Evolutionary conservation across 2,113 vertebrate species (phyloP), one percentile per base, ranked within the genome.

Genomic region (Syngnathus floridae): DNA sequence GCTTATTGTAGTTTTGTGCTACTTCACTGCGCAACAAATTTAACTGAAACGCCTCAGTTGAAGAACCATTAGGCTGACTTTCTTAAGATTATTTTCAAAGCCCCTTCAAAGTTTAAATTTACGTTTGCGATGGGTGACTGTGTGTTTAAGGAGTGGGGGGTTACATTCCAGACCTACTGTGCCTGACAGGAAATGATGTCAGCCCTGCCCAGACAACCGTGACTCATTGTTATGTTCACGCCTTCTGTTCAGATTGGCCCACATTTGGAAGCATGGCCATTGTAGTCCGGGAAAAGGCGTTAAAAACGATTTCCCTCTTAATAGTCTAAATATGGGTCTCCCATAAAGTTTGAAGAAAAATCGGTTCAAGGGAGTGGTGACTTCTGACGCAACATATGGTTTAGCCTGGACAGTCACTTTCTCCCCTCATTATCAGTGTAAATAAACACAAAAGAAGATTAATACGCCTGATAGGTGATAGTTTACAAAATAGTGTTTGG

Each of bases 131-230:
- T 40, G 5, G 9, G 40, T 41, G 40, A n/a, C 43, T 21, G 21
- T 36, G 64, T 43, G 46, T 13, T 64, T 56, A 36, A 7, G 59
- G 54, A 17, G 11, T 10, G n/a, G 52, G 64, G 73, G 73, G 56
- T 71, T 66, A 58, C 68, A 81, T 84, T 85, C 80, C 84, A 80
- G 64, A 68, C 71, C 70, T 35, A 64, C 64, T 72, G 75, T 70
- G 64, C 70, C 61, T 66, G 22, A 68, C 57, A 67, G 82, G 83
- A 87, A 81, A 82, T 84, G 71, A 87, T 80, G 80, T 89, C 83
- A 86, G 22, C 73, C 43, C 59, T 38, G 43, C 67, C 78, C 71
- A 81, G 82, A 79, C 84, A 66, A 77, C 72, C 73, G 73, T 84
- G 82, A 85, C 69, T 82, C 82, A 84, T 82, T 31, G 26, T 26